Percentiles rank a stretch among this genome's conserved stretches.
Conservation (phyloP, 2,797 vertebrate species). For the Poeciliopsis paucimaculata region DNA sequence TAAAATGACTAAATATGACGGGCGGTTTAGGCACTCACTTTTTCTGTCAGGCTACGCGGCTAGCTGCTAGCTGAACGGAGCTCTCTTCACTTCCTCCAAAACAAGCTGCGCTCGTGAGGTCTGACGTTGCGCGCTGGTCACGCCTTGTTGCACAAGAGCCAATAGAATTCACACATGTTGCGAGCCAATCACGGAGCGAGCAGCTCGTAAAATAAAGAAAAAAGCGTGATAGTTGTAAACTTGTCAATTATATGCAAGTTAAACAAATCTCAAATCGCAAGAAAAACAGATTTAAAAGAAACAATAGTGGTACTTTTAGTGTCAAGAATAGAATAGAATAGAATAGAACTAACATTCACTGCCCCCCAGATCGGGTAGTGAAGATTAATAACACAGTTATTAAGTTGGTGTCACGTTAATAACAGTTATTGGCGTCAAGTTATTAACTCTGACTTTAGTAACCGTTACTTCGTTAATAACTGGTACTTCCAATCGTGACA, state of each 20-base stretch:
- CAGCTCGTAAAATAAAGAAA: neutral
- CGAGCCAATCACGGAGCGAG: neutral
- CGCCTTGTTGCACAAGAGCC: slow-evolving; percentile 51
- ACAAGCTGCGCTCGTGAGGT: slow-evolving; percentile 74
- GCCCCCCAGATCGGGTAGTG: no score
- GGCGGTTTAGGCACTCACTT: slow-evolving; percentile 55
- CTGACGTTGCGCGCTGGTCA: slow-evolving; percentile 71
- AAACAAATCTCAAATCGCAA: neutral
- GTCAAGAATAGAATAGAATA: neutral
- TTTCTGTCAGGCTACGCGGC: slow-evolving; percentile 62
- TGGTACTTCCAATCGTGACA: neutral
- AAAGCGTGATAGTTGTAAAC: neutral
- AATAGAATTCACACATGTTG: slow-evolving; percentile 7
- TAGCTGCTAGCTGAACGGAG: slow-evolving; percentile 55
- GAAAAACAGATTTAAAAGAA: no score
- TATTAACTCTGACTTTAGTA: no score
- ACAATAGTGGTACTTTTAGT: no score
- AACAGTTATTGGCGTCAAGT: no score
- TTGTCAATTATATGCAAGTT: neutral
- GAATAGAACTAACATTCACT: no score
- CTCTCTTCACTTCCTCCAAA: slow-evolving; percentile 83
- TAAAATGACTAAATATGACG: slow-evolving; percentile 10
- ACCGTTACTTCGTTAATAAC: no score
- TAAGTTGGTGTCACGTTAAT: no score
- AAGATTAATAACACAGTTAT: no score